Conservation (phyloP, 2,888 invertebrate species). For the Elegia similella region DNA sequence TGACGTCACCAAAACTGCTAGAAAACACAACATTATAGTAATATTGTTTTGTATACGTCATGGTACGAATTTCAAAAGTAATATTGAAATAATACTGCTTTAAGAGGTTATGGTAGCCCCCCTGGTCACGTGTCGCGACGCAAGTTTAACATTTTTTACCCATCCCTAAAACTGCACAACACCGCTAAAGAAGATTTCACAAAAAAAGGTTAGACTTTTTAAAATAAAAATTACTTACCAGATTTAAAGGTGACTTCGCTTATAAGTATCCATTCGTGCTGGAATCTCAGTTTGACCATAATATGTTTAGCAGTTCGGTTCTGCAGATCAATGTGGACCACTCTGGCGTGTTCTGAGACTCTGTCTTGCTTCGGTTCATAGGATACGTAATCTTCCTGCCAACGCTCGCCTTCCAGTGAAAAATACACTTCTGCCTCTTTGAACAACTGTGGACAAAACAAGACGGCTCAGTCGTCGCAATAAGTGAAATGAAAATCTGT, state of each 20-base stretch:
- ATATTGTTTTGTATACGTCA: too few species aligned
- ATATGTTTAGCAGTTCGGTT: conserved; percentile 89
- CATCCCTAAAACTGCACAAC: too few species aligned
- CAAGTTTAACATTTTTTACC: too few species aligned
- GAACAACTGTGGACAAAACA: conserved; percentile 82
- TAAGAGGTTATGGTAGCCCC: too few species aligned
- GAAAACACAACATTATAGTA: too few species aligned
- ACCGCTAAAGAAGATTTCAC: too few species aligned
- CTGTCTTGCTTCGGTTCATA: conserved; percentile 82
- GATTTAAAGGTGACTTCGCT: conserved; percentile 94
- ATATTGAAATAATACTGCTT: too few species aligned
- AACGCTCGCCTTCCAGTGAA: conserved; percentile 89
- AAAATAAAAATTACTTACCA: conserved; percentile 70
- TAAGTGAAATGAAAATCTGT: too few species aligned
- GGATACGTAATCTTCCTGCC: conserved; percentile 85
- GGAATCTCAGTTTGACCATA: conserved; percentile 88
- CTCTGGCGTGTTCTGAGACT: conserved; percentile 81
- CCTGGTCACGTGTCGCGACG: too few species aligned
- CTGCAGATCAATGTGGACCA: conserved; percentile 87
- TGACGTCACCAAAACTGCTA: too few species aligned
- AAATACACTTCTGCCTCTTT: conserved; percentile 88
- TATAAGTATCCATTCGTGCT: conserved; percentile 92
- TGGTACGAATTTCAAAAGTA: too few species aligned
- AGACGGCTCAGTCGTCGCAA: not conserved
- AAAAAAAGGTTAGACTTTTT: not conserved